Evolutionary conservation across 2,797 vertebrate genomes (phyloP), one percentile per base, ranked within the genome.

Genomic region (Zonotrichia albicollis): DNA sequence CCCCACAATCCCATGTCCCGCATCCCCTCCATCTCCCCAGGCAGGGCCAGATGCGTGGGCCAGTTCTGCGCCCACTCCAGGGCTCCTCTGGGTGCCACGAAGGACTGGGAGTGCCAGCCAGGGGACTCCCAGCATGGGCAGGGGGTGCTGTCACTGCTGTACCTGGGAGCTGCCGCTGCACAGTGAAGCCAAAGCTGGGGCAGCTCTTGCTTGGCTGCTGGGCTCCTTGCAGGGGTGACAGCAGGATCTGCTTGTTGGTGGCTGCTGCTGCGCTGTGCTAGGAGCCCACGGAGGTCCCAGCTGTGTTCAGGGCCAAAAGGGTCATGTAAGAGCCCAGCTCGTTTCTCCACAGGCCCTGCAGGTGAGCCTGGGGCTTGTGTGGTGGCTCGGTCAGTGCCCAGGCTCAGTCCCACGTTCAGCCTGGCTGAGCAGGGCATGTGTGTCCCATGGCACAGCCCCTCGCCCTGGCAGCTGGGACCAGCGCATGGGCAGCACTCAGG

Each of bases 381-480:
- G 5, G 16, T 13, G 3, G 4, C 78, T 50, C 8, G 21, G 26
- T 13, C 13, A 46, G 18, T 5, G 13, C n/a, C 0, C 0, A 76
- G 27, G 16, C 36, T 26, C 1, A 3, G 5, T 6, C 14, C 9
- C 11, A 16, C 3, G 14, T 34, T 16, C 71, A 77, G 21, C 11
- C 23, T 65, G 17, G 23, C 16, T 6, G 9, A 38, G 40, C 50
- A 42, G 23, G 7, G 16, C 21, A 38, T 7, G 1, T 2, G 2
- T 58, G 23, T 15, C 21, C 58, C 5, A 2, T n/a, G 43, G 40
- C 46, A 73, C 1, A 0, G 27, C 4, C 26, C 19, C 45, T 66
- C 11, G 0, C 0, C 8, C 1, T 0, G 1, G 17, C 29, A 71
- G 11, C 53, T 16, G 16, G 29, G 23, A 45, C 16, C 0, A 0